Evolutionary conservation across 2,888 invertebrate genomes (phyloP).

Genomic region (Cyaniris semiargus): DNA sequence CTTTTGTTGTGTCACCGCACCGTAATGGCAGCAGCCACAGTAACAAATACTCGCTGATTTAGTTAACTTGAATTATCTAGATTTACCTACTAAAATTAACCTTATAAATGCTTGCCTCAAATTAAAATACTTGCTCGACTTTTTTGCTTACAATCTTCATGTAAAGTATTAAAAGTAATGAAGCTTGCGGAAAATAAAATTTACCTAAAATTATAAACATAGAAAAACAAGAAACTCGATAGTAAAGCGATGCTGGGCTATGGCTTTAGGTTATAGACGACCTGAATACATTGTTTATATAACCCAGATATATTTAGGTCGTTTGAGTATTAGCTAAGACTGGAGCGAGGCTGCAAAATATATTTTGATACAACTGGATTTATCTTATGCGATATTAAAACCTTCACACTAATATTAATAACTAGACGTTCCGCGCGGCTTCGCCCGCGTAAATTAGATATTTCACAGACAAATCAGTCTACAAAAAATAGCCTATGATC

Average conservation of each 20-base stretch:
- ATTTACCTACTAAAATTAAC: background rate
- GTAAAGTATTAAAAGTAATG: background rate
- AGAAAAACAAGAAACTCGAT: background rate
- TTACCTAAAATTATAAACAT: background rate
- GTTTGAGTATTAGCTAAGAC: conserved; percentile 20
- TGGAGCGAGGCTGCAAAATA: conserved; percentile 6
- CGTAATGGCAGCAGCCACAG: too few species aligned
- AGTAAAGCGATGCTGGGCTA: background rate
- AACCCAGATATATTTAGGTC: conserved; percentile 29
- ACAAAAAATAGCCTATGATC: too few species aligned
- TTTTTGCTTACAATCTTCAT: background rate
- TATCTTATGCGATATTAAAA: conserved; percentile 25
- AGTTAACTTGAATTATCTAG: too few species aligned
- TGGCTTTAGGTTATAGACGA: conserved; percentile 23
- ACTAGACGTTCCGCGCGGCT: too few species aligned
- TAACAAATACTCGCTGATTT: too few species aligned
- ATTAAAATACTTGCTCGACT: background rate
- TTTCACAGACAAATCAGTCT: too few species aligned
- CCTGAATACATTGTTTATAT: conserved; percentile 25
- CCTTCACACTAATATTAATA: background rate
- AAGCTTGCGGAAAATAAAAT: background rate
- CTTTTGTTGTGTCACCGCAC: too few species aligned
- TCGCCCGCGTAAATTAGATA: too few species aligned
- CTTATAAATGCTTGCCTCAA: background rate
- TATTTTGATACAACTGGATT: conserved; percentile 3